phyloP scores from a whole-genome alignment of 2,113 vertebrate genomes.

The Saccopteryx bilineata region DNA sequence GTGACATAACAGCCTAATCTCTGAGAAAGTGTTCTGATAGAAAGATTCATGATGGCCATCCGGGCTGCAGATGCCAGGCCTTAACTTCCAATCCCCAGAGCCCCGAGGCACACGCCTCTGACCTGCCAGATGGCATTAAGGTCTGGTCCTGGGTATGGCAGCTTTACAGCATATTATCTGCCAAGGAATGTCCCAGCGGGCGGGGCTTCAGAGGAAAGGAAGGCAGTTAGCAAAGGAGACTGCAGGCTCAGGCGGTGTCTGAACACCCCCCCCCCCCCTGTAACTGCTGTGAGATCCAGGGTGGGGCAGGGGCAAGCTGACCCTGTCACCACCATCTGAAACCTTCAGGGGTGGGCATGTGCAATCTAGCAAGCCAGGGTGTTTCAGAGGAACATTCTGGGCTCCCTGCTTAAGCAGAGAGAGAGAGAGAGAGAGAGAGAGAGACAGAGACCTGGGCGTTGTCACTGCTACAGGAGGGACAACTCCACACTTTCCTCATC shows the following conservation, averaged over 20 bases:
- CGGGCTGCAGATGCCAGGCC: neutral
- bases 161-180: constrained; percentile 13
- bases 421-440: neutral
- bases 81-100: constrained; percentile 26
- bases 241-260: neutral
- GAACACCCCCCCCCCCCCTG: neutral
- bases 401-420: neutral
- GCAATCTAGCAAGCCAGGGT: fast-evolving
- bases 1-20: neutral
- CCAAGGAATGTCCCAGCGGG: neutral
- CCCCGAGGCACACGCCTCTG: fast-evolving
- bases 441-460: neutral
- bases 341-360: neutral
- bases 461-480: too few relatives aligned
- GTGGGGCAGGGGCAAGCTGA: neutral
- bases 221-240: neutral
- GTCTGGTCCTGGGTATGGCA: neutral
- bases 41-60: constrained; percentile 58
- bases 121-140: neutral
- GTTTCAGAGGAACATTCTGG: neutral
- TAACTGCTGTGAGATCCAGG: too few relatives aligned
- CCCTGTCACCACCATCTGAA: neutral
- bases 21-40: constrained; percentile 34
- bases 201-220: neutral
- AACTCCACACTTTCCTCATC: neutral